Base-by-base conservation (phyloP, 2,797 vertebrate species). In the Fundulus diaphanus region DNA sequence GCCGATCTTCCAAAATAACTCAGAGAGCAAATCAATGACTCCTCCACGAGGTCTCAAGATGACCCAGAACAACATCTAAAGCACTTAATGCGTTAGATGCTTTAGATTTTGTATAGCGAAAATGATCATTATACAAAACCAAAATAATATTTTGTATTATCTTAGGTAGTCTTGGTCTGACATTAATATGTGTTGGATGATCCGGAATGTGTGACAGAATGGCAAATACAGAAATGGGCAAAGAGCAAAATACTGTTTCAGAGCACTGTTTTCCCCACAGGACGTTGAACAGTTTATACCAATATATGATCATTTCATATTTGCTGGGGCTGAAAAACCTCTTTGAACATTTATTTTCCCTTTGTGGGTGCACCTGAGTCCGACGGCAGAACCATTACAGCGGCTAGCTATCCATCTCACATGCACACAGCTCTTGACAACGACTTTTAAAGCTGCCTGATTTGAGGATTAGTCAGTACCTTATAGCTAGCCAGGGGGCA, bases 401-500 rank as follows among this genome's bases (percentile, higher is more conserved):
- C 69, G 73, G 76, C 59, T 12, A 11, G 56, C 82, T 20, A 88
- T 91, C 74, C 78, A 82, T 91, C 86, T 80, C 31, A 51, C 70
- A 37, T 31, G 42, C 69, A 79, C 84, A 66, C 73, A 74, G 73
- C 51, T 56, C 74, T 72, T 77, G 2, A n/a, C 20, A 76, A 70
- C 69, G 75, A 69, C 82, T 79, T 78, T 66, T 84, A 77, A 85
- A 89, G 52, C 76, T 89, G 86, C 69, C 81, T 85, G 85, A 86
- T 90, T 76, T 81, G 57, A 70, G 79, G 77, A 85, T 81, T 79
- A 83, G 78, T 79, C 78, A 18, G 81, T 80, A 79, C 74, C 80
- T 88, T 73, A 86, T 73, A 33, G 70, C 57, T 18, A 35, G 78
- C 88, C 83, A 1, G 13, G 24, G 83, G 89, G 81, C 82, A 69